A percentile compares a stretch with the other conserved stretches of the same genome.
phyloP scores from a whole-genome alignment of 1,140 invertebrate genomes.

The Procambarus clarkii region DNA sequence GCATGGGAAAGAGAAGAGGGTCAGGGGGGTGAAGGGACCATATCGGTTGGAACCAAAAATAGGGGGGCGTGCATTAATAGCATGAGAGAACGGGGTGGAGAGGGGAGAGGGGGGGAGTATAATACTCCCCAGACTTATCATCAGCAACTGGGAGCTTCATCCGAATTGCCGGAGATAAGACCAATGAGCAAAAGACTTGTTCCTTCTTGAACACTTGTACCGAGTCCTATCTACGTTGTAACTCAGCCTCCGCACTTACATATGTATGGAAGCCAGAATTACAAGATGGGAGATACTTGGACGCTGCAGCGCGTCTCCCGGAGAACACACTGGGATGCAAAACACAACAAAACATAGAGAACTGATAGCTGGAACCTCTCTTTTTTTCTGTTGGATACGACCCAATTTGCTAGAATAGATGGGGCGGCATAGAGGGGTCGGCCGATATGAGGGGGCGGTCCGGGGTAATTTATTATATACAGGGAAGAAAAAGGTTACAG shows the following conservation, averaged over 20 bases:
- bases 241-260: not conserved
- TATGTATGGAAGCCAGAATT: conserved; percentile 1
- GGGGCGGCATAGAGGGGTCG: not conserved
- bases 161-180: not conserved
- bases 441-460: conserved; percentile 35
- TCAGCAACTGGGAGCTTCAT: not conserved
- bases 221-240: not conserved
- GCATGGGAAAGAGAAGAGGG: not conserved
- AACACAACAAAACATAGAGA: not conserved
- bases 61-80: not conserved
- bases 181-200: not conserved
- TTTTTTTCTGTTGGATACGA: not conserved
- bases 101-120: not conserved
- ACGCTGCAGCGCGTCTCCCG: no score
- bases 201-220: not conserved
- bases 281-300: not conserved
- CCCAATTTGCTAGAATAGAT: not conserved
- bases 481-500: conserved; percentile 41
- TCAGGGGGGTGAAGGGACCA: conserved; percentile 9
- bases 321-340: not conserved
- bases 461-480: conserved; percentile 47
- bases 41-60: not conserved
- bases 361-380: not conserved
- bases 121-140: conserved; percentile 1
- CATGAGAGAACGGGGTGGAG: not conserved